Evolutionary conservation across 2,113 vertebrate genomes (phyloP), one percentile per base, ranked within the genome.

Genomic region (Gambusia affinis): DNA sequence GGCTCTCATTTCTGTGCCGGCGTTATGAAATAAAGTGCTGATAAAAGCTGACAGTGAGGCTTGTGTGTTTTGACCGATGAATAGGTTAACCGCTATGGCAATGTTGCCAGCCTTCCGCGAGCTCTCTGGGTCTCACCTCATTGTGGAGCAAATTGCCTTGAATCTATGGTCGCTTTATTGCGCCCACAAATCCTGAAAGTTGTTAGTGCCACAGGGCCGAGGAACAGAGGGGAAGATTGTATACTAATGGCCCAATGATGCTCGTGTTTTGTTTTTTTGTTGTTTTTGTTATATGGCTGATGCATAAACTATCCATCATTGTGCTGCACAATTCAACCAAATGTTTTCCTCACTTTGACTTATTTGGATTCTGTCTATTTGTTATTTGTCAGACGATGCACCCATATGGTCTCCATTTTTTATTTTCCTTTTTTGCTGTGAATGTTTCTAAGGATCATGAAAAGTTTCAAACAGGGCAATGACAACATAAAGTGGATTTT

Each of bases 21-120:
- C 84, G 88, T 91, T 92, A 92, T 90, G 82, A 92, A 90, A 90
- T 88, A 78, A 87, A 77, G 76, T 76, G 62, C 83, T 90, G 88
- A 91, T 91, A 83, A 81, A 88, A 87, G 89, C 82, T 89, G 89
- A 89, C 54, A 77, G 42, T 70, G 72, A 71, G 78, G 88, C 87
- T 88, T 90, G 90, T 93, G 92, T 92, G 87, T 89, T 92, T 88
- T 92, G 90, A 91, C 80, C 85, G 88, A 91, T 89, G 92, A 91
- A 88, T 82, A 89, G 92, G 89, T 92, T 89, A 92, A 92, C 87
- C 65, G 88, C 81, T 62, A 31, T 78, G 85, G 84, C 84, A 67
- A 80, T 83, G 89, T 80, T 73, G 87, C 86, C 64, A 80, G 77
- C 82, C 83, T 73, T 88, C 76, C 17, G 44, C 74, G 0, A 82